Percentiles rank a stretch among this genome's conserved stretches.
These are phyloP conservation scores for Myotis myotis DNA, from an alignment of 2,797 vertebrate species.

Conservation along the genomic window DNA sequence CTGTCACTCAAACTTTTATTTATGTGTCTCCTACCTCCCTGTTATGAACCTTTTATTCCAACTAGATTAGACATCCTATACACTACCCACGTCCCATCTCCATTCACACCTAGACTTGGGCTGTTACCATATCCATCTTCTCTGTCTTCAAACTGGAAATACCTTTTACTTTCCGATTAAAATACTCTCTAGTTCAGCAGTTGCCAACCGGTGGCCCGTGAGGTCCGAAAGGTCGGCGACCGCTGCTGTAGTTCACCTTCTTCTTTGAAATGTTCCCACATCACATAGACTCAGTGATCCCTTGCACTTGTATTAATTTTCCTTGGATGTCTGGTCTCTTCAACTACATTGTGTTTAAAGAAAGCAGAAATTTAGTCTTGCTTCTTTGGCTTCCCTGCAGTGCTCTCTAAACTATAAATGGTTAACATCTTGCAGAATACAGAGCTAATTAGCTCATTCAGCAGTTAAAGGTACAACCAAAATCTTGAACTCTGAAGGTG, in stretches of 20 bases:
- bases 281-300: not conserved
- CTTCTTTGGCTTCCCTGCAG: slow-evolving; percentile 33
- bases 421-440: slow-evolving; percentile 25
- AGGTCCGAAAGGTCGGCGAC: too few relatives aligned
- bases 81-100: not conserved
- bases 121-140: not conserved
- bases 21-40: not conserved
- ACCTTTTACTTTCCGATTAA: slow-evolving; percentile 9
- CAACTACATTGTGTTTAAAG: slow-evolving; percentile 38
- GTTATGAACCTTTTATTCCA: slow-evolving; percentile 22
- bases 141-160: slow-evolving; percentile 27
- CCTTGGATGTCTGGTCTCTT: slow-evolving; percentile 35
- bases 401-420: not conserved
- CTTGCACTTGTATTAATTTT: slow-evolving; percentile 14
- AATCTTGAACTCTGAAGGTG: slow-evolving; percentile 9
- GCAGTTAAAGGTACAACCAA: not conserved
- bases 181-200: not conserved
- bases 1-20: slow-evolving; percentile 16
- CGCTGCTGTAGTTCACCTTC: not conserved
- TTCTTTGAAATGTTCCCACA: not conserved
- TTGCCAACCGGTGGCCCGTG: too few relatives aligned
- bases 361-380: slow-evolving; percentile 37
- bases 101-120: not conserved
- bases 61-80: not conserved
- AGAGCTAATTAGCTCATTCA: slow-evolving; percentile 48